phyloP scores from a whole-genome alignment of 2,113 vertebrate genomes.

The Otocyon megalotis region DNA sequence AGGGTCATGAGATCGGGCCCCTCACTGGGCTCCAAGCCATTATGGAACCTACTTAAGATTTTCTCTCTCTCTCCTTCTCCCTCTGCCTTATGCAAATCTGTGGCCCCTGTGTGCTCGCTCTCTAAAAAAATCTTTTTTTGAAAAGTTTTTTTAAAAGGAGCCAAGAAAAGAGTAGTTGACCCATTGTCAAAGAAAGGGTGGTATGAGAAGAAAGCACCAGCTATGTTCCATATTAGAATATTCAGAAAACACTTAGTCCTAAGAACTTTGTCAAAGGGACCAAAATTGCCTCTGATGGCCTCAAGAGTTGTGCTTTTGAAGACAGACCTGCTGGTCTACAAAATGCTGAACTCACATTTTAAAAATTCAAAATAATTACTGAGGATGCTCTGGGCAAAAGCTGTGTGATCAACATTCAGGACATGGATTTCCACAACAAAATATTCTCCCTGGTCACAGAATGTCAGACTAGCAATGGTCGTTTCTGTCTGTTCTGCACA shows the following conservation, averaged over 20 bases:
- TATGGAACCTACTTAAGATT: neutral
- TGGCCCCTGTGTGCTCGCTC: too few relatives aligned
- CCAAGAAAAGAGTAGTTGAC: neutral
- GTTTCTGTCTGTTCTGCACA: neutral
- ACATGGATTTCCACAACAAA: neutral
- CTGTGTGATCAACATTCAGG: neutral
- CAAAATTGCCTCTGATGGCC: neutral
- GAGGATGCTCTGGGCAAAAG: neutral
- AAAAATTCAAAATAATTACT: slow-evolving; percentile 20
- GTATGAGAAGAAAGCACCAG: neutral
- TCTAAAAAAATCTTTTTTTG: too few relatives aligned
- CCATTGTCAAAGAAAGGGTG: neutral
- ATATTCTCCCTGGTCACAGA: neutral
- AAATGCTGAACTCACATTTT: neutral
- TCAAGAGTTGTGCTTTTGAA: neutral
- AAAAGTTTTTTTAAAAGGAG: neutral
- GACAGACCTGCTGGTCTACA: neutral
- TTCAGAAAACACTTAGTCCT: neutral
- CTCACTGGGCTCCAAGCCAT: neutral
- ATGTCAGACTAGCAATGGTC: neutral
- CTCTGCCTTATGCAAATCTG: too few relatives aligned
- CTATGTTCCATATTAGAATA: neutral
- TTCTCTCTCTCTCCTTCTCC: neutral
- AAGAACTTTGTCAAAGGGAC: neutral
- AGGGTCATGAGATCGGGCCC: neutral